Percentiles rank a stretch among this genome's conserved stretches.
Evolutionary conservation across 30 jellyfish, hydroid and myxozoan species (phyloP).

Genomic region (Haliclystus octoradiatus): DNA sequence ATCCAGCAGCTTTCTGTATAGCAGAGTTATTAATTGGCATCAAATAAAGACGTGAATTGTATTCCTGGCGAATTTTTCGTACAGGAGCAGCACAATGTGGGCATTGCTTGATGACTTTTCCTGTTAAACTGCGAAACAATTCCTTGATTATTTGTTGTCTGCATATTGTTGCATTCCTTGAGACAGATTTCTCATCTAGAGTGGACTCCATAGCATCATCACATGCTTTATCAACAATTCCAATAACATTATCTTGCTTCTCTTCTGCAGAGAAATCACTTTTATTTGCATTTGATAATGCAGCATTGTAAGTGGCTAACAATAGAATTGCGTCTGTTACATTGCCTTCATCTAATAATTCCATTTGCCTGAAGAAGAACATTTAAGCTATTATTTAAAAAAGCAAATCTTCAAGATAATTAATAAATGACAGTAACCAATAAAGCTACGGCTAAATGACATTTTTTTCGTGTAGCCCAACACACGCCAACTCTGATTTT

Average conservation of each 20-base stretch:
- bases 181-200: background rate
- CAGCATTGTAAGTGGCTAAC: conserved; percentile 38
- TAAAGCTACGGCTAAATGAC: no score
- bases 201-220: conserved; percentile 3
- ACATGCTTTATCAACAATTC: conserved; percentile 7
- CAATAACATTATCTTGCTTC: conserved; percentile 38
- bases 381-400: no score
- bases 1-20: conserved; percentile 16
- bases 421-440: no score
- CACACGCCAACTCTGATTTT: no score
- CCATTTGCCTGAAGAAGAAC: conserved; percentile 78
- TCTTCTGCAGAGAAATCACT: conserved; percentile 18
- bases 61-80: conserved; percentile 58
- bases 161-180: conserved; percentile 59
- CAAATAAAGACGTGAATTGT: conserved; percentile 59
- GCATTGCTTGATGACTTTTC: conserved; percentile 43
- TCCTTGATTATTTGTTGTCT: conserved; percentile 43
- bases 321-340: conserved; percentile 39
- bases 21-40: conserved; percentile 36
- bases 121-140: conserved; percentile 15
- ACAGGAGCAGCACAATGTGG: conserved; percentile 61
- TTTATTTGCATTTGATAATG: conserved; percentile 18
- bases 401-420: no score
- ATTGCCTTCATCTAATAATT: conserved; percentile 49
- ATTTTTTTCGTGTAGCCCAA: no score